These are phyloP conservation scores for Heterotis niloticus DNA, from an alignment of 2,113 vertebrate genomes.

Conservation along the genomic window DNA sequence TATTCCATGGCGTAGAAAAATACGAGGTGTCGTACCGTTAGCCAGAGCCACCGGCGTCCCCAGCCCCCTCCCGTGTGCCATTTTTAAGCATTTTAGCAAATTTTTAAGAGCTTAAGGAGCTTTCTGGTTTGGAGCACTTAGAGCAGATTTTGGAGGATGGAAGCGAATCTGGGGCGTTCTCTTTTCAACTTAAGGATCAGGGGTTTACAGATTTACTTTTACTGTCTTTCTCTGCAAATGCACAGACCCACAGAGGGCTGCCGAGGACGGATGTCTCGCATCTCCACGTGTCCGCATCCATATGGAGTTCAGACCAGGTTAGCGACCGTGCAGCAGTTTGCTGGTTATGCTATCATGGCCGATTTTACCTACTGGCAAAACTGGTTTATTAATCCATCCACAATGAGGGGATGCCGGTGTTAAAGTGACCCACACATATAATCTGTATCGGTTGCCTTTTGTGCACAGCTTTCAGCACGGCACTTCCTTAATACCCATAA, in stretches of 20 bases:
- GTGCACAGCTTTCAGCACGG: too few species aligned
- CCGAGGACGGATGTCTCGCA: not conserved
- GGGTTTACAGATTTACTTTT: not conserved
- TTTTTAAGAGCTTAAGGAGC: constrained; percentile 23
- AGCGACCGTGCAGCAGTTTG: not conserved
- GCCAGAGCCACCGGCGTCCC: not conserved
- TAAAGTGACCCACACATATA: too few species aligned
- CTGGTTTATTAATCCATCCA: too few species aligned
- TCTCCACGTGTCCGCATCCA: not conserved
- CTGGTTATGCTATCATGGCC: not conserved
- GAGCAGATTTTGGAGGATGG: constrained; percentile 30
- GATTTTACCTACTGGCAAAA: not conserved
- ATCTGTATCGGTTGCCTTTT: too few species aligned
- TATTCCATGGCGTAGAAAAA: not conserved
- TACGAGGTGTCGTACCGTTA: not conserved
- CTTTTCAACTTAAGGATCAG: constrained; percentile 26
- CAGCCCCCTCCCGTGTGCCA: not conserved
- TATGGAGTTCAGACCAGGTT: not conserved
- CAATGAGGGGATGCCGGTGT: too few species aligned
- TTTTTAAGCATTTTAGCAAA: not conserved
- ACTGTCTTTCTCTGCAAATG: not conserved
- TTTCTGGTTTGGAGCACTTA: constrained; percentile 31
- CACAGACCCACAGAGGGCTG: not conserved
- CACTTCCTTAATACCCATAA: too few species aligned
- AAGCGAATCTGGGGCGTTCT: constrained; percentile 19